These are phyloP conservation scores for Donacobius atricapilla DNA, from an alignment of 2,113 vertebrate genomes.

Conservation along the genomic window DNA sequence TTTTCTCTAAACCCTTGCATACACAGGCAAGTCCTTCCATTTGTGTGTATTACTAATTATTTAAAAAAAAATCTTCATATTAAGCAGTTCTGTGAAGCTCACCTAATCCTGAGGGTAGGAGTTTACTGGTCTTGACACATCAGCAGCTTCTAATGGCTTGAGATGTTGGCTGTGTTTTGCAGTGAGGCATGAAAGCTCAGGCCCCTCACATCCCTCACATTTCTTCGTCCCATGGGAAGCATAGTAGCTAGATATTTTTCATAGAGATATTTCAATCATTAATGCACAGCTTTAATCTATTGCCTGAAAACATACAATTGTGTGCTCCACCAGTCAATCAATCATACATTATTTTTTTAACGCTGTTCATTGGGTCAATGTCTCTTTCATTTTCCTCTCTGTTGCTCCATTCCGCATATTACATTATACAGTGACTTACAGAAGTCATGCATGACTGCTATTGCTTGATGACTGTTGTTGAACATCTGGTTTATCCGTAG, in stretches of 20 bases:
- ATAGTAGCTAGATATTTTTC: background rate
- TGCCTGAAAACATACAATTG: background rate
- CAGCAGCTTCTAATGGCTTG: background rate
- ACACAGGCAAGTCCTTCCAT: background rate
- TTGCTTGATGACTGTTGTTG: background rate
- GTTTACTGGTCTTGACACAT: background rate
- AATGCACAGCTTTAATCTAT: background rate
- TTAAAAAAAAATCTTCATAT: background rate
- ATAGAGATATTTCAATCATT: background rate
- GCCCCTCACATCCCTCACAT: background rate
- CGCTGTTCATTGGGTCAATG: background rate
- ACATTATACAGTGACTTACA: background rate
- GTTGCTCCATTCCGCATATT: background rate
- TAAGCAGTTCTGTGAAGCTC: background rate
- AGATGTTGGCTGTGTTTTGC: background rate
- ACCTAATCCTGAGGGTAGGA: background rate
- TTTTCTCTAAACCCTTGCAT: background rate
- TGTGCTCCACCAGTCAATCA: background rate
- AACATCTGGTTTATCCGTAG: constrained; percentile 30
- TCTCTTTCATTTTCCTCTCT: background rate
- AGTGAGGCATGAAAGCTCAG: background rate
- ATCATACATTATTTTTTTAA: background rate
- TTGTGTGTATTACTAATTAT: background rate
- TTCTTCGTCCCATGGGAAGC: background rate
- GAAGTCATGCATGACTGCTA: background rate